Evolutionary conservation across 2,113 vertebrate species (phyloP), one percentile per base, ranked within the genome.

Genomic region (Stigmatopora nigra): DNA sequence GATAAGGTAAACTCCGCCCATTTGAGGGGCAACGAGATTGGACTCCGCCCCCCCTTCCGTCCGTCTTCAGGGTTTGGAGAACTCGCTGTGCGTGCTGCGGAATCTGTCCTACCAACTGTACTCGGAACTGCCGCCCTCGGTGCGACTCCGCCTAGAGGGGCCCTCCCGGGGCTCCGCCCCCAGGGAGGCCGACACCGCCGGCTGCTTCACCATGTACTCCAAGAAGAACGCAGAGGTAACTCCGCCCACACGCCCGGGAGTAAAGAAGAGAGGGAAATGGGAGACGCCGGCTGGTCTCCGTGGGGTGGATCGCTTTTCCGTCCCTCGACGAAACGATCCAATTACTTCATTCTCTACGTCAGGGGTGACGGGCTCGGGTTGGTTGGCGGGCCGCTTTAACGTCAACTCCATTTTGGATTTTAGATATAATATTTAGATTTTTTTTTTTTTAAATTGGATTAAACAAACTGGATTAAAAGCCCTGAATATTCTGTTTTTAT

Each of bases 91-190:
- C 0, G 92, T 96, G 44, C 86, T 99, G 86, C 91, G 96, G 68
- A 99, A 99, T 87, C 88, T 99, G 78, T 98, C 95, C 65, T 98
- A 95, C 80, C 94, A 97, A 73, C 89, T 99, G 58, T 99, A 98
- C 7, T 86, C 90, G 0, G 96, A 99, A 85, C 94, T 99, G 75
- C 93, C 95, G 0, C 89, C 92, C 0, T 95, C 93, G 0, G 89
- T 90, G 0, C 90, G 92, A 1, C 88, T 92, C 72, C 92, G 92
- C 44, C 88, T 99, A 7, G 94, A 96, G 58, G 94, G 95, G 5
- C 89, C 90, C 17, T 78, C 90, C 0, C 86, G 89, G 15, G 84
- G 74, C 17, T 84, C 86, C 0, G 86, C 86, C 0, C 61, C 73
- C 2, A 51, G 59, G 16, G 56, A 85, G 63, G 87, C 83, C 0